phyloP scores from a whole-genome alignment of 2,113 vertebrate genomes.

The Larimichthys crocea region DNA sequence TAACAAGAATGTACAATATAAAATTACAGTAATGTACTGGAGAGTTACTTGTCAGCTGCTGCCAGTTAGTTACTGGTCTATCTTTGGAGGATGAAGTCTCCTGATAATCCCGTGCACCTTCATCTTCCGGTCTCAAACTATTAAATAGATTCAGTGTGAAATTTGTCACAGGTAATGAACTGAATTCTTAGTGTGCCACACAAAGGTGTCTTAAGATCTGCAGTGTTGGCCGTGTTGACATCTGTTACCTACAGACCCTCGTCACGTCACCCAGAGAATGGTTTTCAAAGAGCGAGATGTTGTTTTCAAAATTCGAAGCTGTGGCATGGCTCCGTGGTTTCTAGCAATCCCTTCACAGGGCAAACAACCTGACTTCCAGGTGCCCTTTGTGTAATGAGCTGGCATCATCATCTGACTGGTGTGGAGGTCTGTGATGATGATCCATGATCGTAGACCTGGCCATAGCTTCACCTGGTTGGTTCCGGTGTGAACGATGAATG shows the following conservation, averaged over 20 bases:
- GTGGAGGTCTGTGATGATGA: too few species aligned
- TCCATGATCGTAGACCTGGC: too few species aligned
- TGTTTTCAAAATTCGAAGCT: neutral
- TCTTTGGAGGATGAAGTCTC: neutral
- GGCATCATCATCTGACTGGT: neutral
- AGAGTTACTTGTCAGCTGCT: too few species aligned
- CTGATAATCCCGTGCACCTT: neutral
- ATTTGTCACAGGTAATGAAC: neutral
- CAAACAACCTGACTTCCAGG: neutral
- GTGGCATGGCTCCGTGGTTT: neutral
- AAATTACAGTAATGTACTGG: too few species aligned
- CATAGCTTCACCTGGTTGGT: too few species aligned
- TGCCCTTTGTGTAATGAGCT: neutral
- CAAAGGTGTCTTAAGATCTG: too few species aligned
- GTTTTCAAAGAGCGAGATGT: conserved; percentile 12
- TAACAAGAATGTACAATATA: too few species aligned
- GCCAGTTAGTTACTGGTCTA: too few species aligned
- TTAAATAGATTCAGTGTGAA: neutral
- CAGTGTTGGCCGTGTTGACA: neutral
- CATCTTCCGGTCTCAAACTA: neutral
- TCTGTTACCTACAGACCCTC: conserved; percentile 50
- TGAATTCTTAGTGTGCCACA: too few species aligned
- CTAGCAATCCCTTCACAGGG: neutral
- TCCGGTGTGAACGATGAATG: too few species aligned
- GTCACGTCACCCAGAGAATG: neutral